Evolutionary conservation across 2,888 invertebrate species (phyloP).

Genomic region (Carterocephalus palaemon): DNA sequence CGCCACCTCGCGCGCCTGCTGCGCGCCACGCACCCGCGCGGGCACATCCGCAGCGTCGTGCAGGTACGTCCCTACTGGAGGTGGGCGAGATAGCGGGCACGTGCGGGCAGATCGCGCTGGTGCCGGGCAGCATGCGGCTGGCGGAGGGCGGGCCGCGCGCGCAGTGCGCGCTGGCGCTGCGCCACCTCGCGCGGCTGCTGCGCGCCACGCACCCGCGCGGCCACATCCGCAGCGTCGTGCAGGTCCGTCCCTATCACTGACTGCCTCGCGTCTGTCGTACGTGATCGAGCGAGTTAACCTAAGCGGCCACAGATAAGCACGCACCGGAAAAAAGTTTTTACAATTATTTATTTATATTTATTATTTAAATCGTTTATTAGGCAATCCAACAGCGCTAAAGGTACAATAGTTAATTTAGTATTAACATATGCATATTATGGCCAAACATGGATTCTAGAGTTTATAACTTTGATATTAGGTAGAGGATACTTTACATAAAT

Average conservation of each 20-base stretch:
- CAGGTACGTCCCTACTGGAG: slow-evolving; percentile 82
- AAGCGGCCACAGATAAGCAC: no score
- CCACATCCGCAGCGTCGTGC: slow-evolving; percentile 89
- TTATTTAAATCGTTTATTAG: background rate
- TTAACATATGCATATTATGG: no score
- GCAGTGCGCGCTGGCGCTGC: slow-evolving; percentile 89
- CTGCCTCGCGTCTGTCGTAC: no score
- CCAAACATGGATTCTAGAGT: no score
- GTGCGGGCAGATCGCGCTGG: slow-evolving; percentile 94
- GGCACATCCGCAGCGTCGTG: slow-evolving; percentile 89
- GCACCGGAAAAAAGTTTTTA: no score
- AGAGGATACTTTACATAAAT: no score
- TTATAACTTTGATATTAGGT: no score
- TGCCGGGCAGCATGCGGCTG: slow-evolving; percentile 78
- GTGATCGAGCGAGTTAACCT: no score
- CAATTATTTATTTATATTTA: background rate
- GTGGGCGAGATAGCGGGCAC: slow-evolving; percentile 90
- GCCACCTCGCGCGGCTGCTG: slow-evolving; percentile 90
- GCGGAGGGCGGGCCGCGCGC: slow-evolving; percentile 84
- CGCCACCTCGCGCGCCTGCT: slow-evolving; percentile 91
- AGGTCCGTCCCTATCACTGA: no score
- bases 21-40: slow-evolving; percentile 87
- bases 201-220: slow-evolving; percentile 88
- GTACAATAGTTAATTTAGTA: no score
- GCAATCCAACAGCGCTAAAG: no score